These are phyloP conservation scores for Trachelipus rathkii DNA, from an alignment of 1,140 invertebrate genomes.

Conservation along the genomic window DNA sequence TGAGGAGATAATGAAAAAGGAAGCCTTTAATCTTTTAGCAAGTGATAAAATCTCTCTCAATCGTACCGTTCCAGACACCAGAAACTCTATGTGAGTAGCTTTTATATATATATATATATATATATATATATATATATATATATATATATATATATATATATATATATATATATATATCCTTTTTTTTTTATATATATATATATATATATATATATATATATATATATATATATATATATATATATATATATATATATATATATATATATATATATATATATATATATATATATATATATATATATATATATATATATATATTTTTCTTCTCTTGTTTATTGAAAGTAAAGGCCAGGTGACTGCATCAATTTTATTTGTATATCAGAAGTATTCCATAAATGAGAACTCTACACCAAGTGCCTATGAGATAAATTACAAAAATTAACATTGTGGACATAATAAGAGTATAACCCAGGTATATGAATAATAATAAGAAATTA, in stretches of 20 bases:
- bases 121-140: constrained; percentile 17
- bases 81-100: constrained; percentile 64
- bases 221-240: constrained; percentile 11
- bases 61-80: constrained; percentile 73
- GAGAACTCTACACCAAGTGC: too few species aligned
- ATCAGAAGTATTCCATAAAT: too few species aligned
- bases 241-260: constrained; percentile 12
- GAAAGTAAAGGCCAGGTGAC: too few species aligned
- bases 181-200: constrained; percentile 4
- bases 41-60: constrained; percentile 84
- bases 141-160: constrained; percentile 20
- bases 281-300: constrained; percentile 9
- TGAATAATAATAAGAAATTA: too few species aligned
- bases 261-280: constrained; percentile 10
- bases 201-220: constrained; percentile 12
- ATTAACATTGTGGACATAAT: too few species aligned
- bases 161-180: constrained; percentile 10
- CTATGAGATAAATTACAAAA: too few species aligned
- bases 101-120: constrained; percentile 11
- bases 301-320: constrained; percentile 12
- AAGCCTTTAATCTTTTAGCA: constrained; percentile 84
- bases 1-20: constrained; percentile 67
- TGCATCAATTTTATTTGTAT: too few species aligned
- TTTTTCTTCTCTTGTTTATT: too few species aligned
- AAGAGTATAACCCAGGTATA: too few species aligned